Evolutionary conservation across 2,797 vertebrate species (phyloP), one percentile per base, ranked within the genome.

Genomic region (Nannoperca australis): DNA sequence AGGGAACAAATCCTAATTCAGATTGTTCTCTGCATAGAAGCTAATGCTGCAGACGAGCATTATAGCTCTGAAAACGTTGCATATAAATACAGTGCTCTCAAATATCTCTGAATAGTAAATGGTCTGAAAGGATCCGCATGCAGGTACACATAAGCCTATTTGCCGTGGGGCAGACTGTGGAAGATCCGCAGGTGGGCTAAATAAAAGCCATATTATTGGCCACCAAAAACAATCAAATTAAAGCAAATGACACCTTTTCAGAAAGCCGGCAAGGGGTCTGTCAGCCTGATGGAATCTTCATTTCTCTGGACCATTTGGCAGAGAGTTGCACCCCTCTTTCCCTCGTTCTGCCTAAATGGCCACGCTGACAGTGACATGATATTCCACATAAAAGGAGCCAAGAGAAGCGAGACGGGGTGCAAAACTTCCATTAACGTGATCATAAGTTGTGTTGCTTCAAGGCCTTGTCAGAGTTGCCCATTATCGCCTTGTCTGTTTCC

Each of bases 211-310:
- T 94, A 91, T 93, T 94, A 93, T 90, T 91, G 85, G 79, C 82
- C 69, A 83, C 67, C 65, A 71, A 90, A 91, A 84, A 92, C 92
- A 92, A 94, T 95, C 92, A 93, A 92, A 93, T 95, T 93, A 95
- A 93, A 94, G 91, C 65, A 94, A 93, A 92, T 94, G 91, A 92
- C 91, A 94, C 89, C 92, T 93, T 96, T 94, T 93, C 92, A 91
- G 88, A 86, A 90, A 91, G 88, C 81, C 82, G 82, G 84, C 80
- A 55, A 91, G 89, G 86, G 91, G 91, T 91, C 90, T 93, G 92
- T 95, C 94, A 93, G 86, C 91, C 83, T 94, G 91, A 91, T 90
- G 86, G 89, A 93, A 88, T 88, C 84, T 84, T 93, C 87, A 93
- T 95, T 95, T 94, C 90, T 95, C 91, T 92, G 89, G 90, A 89